phyloP scores from a whole-genome alignment of 2,888 invertebrate genomes.

The Himalopsyche anomala region DNA sequence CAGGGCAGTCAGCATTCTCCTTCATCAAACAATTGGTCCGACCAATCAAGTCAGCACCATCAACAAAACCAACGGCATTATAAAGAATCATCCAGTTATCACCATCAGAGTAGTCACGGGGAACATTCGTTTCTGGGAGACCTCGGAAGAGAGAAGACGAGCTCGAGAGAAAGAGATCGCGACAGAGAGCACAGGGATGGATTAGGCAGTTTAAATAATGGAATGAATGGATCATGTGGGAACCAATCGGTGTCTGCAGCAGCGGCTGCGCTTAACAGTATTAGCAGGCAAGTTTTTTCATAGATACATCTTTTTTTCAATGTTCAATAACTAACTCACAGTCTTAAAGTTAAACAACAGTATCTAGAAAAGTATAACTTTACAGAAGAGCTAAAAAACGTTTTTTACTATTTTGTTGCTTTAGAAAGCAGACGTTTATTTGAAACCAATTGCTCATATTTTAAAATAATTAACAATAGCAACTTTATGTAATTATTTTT shows the following conservation, averaged over 20 bases:
- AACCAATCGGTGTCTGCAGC: constrained; percentile 75
- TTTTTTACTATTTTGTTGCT: no score
- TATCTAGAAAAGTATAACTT: no score
- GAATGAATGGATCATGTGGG: constrained; percentile 65
- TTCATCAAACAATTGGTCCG: constrained; percentile 75
- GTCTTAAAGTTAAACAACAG: no score
- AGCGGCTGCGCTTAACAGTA: constrained; percentile 80
- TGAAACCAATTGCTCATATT: no score
- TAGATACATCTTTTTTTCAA: neutral
- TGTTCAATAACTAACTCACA: no score
- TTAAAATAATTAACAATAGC: no score
- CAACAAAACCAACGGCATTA: constrained; percentile 72
- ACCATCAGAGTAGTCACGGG: constrained; percentile 69
- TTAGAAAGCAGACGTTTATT: no score
- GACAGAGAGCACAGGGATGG: constrained; percentile 73
- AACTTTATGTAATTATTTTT: no score
- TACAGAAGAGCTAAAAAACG: no score
- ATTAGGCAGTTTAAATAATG: constrained; percentile 68
- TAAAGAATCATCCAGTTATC: constrained; percentile 70
- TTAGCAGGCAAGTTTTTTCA: constrained; percentile 77
- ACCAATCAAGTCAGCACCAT: constrained; percentile 69
- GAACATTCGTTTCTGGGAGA: constrained; percentile 68
- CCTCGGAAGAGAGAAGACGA: constrained; percentile 69
- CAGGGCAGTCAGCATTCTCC: constrained; percentile 70
- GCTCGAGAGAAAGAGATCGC: constrained; percentile 73